Conservation (phyloP, 2,888 invertebrate species). For the Athetis lepigone region DNA sequence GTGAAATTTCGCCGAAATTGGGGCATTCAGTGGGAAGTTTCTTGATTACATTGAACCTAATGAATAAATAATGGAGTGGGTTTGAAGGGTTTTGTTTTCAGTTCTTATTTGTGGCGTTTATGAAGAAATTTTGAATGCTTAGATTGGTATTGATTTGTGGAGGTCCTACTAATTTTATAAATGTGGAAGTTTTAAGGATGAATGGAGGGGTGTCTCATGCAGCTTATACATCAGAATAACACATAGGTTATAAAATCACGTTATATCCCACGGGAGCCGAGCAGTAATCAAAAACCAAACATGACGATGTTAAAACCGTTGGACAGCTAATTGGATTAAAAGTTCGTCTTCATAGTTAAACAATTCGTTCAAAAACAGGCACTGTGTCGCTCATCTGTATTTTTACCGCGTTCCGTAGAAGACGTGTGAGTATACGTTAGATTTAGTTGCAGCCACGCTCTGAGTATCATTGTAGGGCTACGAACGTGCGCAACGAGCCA, state of each 20-base stretch:
- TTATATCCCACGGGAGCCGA: no score
- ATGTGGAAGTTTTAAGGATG: no score
- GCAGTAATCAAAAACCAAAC: no score
- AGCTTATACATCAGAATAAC: no score
- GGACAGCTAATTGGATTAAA: not conserved
- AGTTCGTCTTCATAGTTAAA: not conserved
- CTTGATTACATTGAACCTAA: conserved; percentile 81
- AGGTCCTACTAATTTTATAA: no score
- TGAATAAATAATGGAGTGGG: conserved; percentile 79
- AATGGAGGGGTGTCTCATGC: no score
- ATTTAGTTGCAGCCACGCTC: conserved; percentile 62
- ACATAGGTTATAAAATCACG: no score
- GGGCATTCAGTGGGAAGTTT: conserved; percentile 80
- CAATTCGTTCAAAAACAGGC: not conserved
- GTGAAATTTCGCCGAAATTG: conserved; percentile 83
- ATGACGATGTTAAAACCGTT: no score
- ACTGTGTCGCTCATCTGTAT: conserved; percentile 18
- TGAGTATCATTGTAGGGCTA: conserved; percentile 63
- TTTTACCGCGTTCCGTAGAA: conserved; percentile 39
- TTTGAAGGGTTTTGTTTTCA: conserved; percentile 67
- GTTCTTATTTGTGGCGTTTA: conserved; percentile 60
- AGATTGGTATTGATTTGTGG: conserved; percentile 3
- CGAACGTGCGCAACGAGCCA: conserved; percentile 67
- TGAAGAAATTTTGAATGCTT: conserved; percentile 16
- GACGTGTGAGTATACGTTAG: conserved; percentile 51